phyloP scores from a whole-genome alignment of 1,140 invertebrate species.

The Achroia grisella region DNA sequence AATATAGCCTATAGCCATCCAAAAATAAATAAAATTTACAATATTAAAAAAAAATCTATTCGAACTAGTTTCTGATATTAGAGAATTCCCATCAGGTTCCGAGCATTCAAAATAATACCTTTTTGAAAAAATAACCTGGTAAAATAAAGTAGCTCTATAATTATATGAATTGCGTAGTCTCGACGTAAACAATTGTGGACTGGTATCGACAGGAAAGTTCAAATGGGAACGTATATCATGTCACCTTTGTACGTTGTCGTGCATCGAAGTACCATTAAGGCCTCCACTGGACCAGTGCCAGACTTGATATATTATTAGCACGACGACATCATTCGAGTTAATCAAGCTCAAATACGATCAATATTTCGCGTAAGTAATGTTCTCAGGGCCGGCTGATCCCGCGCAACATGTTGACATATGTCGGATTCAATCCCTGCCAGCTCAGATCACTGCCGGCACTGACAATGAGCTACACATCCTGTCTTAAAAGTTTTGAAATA shows the following conservation, averaged over 20 bases:
- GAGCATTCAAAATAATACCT: no score
- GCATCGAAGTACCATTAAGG: conserved; percentile 68
- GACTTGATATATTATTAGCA: conserved; percentile 65
- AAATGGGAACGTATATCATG: conserved; percentile 11
- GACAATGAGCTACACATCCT: no score
- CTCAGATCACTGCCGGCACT: conserved; percentile 20
- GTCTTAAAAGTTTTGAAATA: no score
- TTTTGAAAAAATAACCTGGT: no score
- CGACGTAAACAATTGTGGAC: no score
- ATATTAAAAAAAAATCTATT: no score
- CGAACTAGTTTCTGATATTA: no score
- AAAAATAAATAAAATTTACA: no score
- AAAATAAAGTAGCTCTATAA: no score
- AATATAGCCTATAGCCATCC: no score
- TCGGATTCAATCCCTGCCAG: conserved; percentile 8
- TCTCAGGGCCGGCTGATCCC: conserved; percentile 33
- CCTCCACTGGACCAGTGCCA: conserved; percentile 64
- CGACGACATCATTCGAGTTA: conserved; percentile 64
- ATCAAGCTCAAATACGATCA: conserved; percentile 73
- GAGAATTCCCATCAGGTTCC: no score
- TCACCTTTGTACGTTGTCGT: conserved; percentile 65
- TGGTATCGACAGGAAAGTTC: conserved; percentile 11
- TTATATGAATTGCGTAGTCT: no score
- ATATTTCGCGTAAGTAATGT: conserved; percentile 64
- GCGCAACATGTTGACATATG: conserved; percentile 11